Evolutionary conservation across 2,888 invertebrate genomes (phyloP).

Genomic region (Cryptocephalus moraei): DNA sequence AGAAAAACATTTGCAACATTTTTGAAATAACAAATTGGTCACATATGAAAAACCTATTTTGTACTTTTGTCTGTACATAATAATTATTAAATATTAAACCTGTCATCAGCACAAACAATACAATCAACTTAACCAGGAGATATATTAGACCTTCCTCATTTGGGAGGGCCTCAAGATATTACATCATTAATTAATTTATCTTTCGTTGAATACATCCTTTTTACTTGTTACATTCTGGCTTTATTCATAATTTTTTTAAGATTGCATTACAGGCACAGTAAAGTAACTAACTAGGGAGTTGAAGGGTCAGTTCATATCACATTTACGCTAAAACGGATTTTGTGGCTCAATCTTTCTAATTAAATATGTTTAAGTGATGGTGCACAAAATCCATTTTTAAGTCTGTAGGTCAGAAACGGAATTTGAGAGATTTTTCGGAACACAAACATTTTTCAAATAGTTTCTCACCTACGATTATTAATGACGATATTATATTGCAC

Average conservation of each 20-base stretch:
- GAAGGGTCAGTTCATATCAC: constrained; percentile 28
- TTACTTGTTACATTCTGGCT: constrained; percentile 20
- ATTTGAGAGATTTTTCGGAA: no score
- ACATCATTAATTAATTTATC: constrained; percentile 5
- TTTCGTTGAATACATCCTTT: constrained; percentile 29
- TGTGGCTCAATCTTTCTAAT: constrained; percentile 18
- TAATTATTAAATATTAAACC: neutral
- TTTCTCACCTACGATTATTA: neutral
- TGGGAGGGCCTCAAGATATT: no score
- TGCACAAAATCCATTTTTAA: constrained; percentile 24
- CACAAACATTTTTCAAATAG: neutral
- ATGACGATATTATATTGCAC: constrained; percentile 17
- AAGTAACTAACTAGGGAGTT: constrained; percentile 31
- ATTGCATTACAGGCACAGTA: constrained; percentile 36
- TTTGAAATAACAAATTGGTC: constrained; percentile 24
- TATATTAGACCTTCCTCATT: no score
- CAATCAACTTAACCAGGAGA: no score
- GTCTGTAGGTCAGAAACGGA: constrained; percentile 2
- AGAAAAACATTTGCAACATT: constrained; percentile 14
- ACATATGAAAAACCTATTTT: constrained; percentile 24
- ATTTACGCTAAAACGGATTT: constrained; percentile 30
- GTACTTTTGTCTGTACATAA: constrained; percentile 23
- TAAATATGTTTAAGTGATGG: constrained; percentile 6
- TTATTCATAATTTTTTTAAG: constrained; percentile 20
- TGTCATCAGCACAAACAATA: neutral